Evolutionary conservation across 2,888 invertebrate genomes (phyloP).

Genomic region (Eristalis intricaria): DNA sequence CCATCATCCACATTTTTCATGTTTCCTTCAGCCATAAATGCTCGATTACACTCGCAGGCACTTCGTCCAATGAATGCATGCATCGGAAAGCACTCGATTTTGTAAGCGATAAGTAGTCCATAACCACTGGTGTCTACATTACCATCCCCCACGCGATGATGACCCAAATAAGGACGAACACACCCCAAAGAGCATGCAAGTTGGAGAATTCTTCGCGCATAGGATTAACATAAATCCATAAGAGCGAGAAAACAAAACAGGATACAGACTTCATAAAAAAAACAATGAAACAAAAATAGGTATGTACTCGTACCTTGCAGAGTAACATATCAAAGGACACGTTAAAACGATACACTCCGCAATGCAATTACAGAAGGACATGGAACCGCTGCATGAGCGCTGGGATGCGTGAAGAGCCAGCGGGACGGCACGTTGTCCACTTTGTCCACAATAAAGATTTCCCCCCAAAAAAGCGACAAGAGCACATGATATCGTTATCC

Average conservation of each 20-base stretch:
- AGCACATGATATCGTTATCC: conserved; percentile 30
- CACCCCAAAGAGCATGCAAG: conserved; percentile 30
- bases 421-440: conserved; percentile 28
- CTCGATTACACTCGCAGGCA: not conserved
- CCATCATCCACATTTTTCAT: no score
- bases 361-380: conserved; percentile 40
- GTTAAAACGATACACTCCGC: conserved; percentile 26
- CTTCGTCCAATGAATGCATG: not conserved
- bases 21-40: not conserved
- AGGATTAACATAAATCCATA: conserved; percentile 55
- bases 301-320: not conserved
- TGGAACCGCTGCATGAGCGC: not conserved
- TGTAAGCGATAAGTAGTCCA: conserved; percentile 23
- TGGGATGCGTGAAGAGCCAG: not conserved
- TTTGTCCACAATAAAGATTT: conserved; percentile 59
- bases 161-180: not conserved
- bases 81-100: not conserved
- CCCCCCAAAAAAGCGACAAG: not conserved
- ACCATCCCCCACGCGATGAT: not conserved
- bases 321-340: conserved; percentile 14
- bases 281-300: no score
- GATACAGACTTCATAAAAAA: conserved; percentile 36
- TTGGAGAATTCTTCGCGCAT: conserved; percentile 16
- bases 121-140: conserved; percentile 7
- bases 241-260: not conserved